Evolutionary conservation across 2,797 vertebrate genomes (phyloP).

Genomic region (Erethizon dorsatum): DNA sequence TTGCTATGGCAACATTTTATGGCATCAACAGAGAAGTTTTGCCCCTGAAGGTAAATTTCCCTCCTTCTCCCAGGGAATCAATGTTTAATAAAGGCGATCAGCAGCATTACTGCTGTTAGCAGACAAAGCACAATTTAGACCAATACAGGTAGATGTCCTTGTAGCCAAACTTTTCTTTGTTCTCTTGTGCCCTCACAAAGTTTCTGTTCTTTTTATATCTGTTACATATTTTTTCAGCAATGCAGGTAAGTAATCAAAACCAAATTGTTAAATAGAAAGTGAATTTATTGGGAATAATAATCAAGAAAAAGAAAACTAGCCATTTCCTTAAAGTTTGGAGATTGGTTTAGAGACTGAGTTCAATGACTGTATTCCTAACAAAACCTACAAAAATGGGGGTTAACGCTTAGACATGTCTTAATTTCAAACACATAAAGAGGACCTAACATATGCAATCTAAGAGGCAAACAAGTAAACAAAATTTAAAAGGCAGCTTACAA

Average conservation of each 20-base stretch:
- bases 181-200: not conserved
- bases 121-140: not conserved
- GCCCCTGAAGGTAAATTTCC: constrained; percentile 89
- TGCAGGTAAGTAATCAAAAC: not conserved
- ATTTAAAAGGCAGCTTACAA: not conserved
- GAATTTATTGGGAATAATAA: not conserved
- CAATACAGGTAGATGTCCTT: not conserved
- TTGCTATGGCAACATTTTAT: constrained; percentile 91
- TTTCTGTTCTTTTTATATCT: not conserved
- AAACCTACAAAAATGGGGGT: not conserved
- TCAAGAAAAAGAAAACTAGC: not conserved
- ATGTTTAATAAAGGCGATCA: not conserved
- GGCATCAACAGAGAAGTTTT: constrained; percentile 90
- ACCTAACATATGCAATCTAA: not conserved
- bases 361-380: not conserved
- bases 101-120: not conserved
- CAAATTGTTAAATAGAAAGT: not conserved
- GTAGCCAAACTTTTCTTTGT: not conserved
- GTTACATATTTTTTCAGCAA: not conserved
- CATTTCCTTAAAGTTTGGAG: constrained; percentile 41
- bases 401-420: not conserved
- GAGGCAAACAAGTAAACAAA: not conserved
- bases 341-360: not conserved
- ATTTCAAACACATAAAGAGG: not conserved
- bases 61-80: not conserved